Conservation (phyloP, 1,140 invertebrate species). For the Anthonomus grandis region DNA sequence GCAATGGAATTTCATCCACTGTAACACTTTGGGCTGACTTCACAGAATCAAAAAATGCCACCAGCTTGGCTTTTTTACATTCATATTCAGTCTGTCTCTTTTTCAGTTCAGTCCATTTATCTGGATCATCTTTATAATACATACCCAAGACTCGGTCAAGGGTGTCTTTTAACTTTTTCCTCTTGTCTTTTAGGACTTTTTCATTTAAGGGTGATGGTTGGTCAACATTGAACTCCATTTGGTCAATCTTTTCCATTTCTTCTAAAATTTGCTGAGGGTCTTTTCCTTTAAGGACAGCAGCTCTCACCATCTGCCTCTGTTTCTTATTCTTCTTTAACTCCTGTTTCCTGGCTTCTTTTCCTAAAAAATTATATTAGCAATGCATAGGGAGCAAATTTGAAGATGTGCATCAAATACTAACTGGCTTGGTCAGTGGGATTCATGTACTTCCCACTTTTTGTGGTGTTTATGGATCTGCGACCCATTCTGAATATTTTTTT, state of each 20-base stretch:
- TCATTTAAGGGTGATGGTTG: slow-evolving; percentile 92
- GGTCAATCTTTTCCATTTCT: slow-evolving; percentile 97
- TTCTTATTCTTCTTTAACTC: slow-evolving; percentile 98
- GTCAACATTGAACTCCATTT: slow-evolving; percentile 96
- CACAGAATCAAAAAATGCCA: slow-evolving; percentile 93
- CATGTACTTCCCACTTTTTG: slow-evolving; percentile 99
- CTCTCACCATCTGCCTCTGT: slow-evolving; percentile 90
- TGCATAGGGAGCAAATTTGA: slow-evolving; percentile 14
- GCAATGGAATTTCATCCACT: slow-evolving; percentile 95
- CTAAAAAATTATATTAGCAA: slow-evolving; percentile 52
- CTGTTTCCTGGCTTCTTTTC: slow-evolving; percentile 95
- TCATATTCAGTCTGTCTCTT: slow-evolving; percentile 92
- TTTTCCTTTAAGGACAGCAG: slow-evolving; percentile 97
- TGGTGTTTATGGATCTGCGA: slow-evolving; percentile 94
- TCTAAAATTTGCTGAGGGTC: slow-evolving; percentile 91
- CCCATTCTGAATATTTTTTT: slow-evolving; percentile 84
- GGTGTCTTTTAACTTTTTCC: slow-evolving; percentile 93
- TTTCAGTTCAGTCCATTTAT: slow-evolving; percentile 88
- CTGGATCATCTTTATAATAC: slow-evolving; percentile 96
- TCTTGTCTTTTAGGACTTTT: slow-evolving; percentile 94
- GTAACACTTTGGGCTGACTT: slow-evolving; percentile 91
- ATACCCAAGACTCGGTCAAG: slow-evolving; percentile 90
- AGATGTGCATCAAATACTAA: slow-evolving; percentile 59
- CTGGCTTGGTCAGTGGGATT: slow-evolving; percentile 98
- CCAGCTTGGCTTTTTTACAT: slow-evolving; percentile 77